Base-by-base conservation (phyloP, 64 coral and sea anemone genomes). In the Pocillopora verrucosa region DNA sequence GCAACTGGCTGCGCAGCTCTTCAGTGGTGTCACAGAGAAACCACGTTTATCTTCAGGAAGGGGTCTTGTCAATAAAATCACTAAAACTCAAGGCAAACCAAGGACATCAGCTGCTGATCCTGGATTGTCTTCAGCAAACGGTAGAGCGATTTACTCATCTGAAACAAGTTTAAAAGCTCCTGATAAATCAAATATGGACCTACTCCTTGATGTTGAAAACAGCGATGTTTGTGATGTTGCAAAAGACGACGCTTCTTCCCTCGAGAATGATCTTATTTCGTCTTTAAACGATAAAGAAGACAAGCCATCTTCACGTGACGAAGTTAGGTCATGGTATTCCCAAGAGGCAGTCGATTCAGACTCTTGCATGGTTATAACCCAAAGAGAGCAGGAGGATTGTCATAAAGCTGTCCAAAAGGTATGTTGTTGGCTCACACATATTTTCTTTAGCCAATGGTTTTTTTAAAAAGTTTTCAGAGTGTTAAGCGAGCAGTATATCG, bases 1-100 rank as follows among this genome's bases (percentile, higher is more conserved):
- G 30, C 82, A 75, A 1, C 73, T 92, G 0, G 90, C 63, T 16
- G 65, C 65, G 73, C 82, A 92, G 51, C 82, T 92, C 13, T 92
- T 92, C 65, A 92, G 77, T 72, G 90, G 90, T 73, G 90, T 92
- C 74, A 72, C 36, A 16, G 82, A 57, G 0, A 72, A 72, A 57
- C 20, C 37, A 72, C 82, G 41, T 72, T 19, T 24, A 57, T 14
- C 82, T 85, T 34, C 37, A 1, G 36, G 65, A 3, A 85, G 63
- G 41, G 82, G 82, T 68, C 82, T 72, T 16, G 68, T 11, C 10
- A 85, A 72, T 15, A 73, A 37, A 38, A 4, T 17, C 16, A 16
- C 41, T 9, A 85, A 36, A 72, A 65, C 70, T 12, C 11, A 63
- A 25, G 65, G 63, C 24, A 85, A 85, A 85, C n/a, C 82, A 72